Evolutionary conservation across 2,888 invertebrate species (phyloP).

Genomic region (Ptychoptera contaminata): DNA sequence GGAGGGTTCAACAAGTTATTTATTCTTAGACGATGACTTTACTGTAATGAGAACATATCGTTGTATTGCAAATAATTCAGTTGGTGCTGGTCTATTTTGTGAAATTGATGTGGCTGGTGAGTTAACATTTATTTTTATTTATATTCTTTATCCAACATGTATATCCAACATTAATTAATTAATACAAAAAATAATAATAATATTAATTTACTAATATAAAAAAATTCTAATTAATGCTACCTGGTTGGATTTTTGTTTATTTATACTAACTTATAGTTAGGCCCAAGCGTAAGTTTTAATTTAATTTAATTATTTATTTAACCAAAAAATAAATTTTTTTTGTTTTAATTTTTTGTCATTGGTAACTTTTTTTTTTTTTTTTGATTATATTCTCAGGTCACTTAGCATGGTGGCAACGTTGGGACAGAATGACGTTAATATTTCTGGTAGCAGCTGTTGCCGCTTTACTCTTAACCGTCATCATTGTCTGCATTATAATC

Average conservation of each 20-base stretch:
- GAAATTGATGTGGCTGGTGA: conserved; percentile 52
- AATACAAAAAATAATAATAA: neutral
- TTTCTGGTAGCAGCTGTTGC: conserved; percentile 56
- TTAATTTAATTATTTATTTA: neutral
- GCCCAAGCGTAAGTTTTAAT: conserved; percentile 13
- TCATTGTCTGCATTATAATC: conserved; percentile 70
- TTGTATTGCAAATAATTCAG: conserved; percentile 71
- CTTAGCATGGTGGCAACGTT: conserved; percentile 62
- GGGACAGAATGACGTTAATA: conserved; percentile 63
- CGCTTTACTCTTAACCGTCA: conserved; percentile 49
- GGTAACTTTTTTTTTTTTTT: conserved; percentile 1
- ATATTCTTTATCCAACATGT: neutral
- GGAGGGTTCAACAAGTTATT: conserved; percentile 31
- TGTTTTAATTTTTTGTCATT: neutral
- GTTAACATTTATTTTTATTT: conserved; percentile 11
- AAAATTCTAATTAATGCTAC: too few relatives aligned
- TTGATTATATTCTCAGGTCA: conserved; percentile 40
- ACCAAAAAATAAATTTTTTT: neutral
- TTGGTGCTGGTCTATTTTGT: conserved; percentile 49
- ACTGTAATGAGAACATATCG: conserved; percentile 57
- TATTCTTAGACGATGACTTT: conserved; percentile 46
- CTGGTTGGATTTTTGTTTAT: conserved; percentile 6
- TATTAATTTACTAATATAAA: neutral
- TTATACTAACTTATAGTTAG: conserved; percentile 10
- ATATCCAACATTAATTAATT: neutral